Conservation (phyloP, 2,797 vertebrate genomes). For the Danio aesculapii region DNA sequence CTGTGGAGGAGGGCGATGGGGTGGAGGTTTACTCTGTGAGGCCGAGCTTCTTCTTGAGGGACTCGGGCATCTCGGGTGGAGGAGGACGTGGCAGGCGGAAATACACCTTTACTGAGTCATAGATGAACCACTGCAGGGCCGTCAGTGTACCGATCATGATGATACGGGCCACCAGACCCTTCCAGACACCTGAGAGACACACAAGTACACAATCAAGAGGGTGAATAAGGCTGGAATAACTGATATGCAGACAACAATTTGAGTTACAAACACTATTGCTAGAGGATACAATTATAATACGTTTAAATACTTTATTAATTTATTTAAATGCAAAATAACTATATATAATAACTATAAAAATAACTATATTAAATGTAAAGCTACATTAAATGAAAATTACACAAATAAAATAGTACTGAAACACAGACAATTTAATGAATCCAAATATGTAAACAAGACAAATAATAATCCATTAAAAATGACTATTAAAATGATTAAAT, state of each 20-base stretch:
- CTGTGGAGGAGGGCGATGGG: background rate
- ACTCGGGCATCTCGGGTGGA: slow-evolving; percentile 89
- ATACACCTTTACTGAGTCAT: slow-evolving; percentile 90
- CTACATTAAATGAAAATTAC: no score
- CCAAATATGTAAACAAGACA: no score
- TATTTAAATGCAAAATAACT: no score
- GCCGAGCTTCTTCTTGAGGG: slow-evolving; percentile 88
- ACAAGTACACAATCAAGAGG: background rate
- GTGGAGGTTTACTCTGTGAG: slow-evolving; percentile 75
- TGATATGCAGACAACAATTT: background rate
- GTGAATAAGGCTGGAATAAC: background rate
- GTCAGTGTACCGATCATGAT: slow-evolving; percentile 91
- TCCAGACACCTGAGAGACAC: slow-evolving; percentile 83
- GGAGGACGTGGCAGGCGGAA: slow-evolving; percentile 88
- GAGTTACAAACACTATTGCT: no score
- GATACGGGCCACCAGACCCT: slow-evolving; percentile 88
- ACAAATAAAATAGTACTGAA: no score
- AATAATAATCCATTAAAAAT: no score
- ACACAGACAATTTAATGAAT: no score
- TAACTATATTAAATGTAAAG: no score
- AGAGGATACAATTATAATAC: no score
- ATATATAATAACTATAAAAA: no score
- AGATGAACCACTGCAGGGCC: slow-evolving; percentile 91
- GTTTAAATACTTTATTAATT: no score
- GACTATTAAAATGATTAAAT: no score